These are phyloP conservation scores for Distichodus sexfasciatus DNA, from an alignment of 2,797 vertebrate species.

Conservation along the genomic window DNA sequence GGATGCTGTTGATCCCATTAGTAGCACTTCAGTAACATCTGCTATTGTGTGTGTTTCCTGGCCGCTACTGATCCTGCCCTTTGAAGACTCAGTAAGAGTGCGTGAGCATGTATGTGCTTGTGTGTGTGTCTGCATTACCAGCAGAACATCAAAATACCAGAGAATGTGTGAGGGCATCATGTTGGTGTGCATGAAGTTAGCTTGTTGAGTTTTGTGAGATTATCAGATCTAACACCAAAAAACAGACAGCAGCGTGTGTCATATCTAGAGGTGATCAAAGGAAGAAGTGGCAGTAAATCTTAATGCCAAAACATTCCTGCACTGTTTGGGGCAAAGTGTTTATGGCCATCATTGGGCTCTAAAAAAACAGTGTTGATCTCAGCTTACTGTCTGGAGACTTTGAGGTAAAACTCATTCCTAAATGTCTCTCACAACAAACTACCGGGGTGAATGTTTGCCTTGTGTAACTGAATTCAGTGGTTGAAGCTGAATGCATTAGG, in stretches of 20 bases:
- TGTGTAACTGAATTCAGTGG: not conserved
- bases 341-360: not conserved
- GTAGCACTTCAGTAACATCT: conserved; percentile 29
- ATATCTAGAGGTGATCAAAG: not conserved
- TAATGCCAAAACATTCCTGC: conserved; percentile 3
- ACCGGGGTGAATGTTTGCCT: not conserved
- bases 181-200: not conserved
- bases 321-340: conserved; percentile 12
- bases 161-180: not conserved
- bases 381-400: not conserved
- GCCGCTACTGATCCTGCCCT: conserved; percentile 6
- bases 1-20: conserved; percentile 24
- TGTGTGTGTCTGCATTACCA: not conserved
- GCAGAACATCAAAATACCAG: not conserved
- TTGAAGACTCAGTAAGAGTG: conserved; percentile 12
- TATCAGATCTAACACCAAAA: not conserved
- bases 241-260: not conserved
- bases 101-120: not conserved
- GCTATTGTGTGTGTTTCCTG: conserved; percentile 18
- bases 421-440: not conserved
- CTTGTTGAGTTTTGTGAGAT: not conserved
- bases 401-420: not conserved
- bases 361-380: not conserved
- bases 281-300: not conserved
- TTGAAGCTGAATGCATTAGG: no score